phyloP scores from a whole-genome alignment of 1,140 invertebrate genomes.

The Philopotamus ludificatus region DNA sequence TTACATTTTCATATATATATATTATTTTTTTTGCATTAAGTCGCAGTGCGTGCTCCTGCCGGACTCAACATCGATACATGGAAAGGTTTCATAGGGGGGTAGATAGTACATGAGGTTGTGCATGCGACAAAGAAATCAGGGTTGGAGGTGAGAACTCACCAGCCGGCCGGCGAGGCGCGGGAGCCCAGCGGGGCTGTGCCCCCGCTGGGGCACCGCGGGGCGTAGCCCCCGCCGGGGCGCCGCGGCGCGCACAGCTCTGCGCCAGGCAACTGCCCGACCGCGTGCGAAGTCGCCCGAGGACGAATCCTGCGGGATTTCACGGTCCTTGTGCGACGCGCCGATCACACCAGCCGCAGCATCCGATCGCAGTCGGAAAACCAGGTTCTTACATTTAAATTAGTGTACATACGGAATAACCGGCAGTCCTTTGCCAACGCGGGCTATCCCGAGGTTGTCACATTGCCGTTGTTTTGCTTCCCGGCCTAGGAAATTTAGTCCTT shows the following conservation, averaged over 20 bases:
- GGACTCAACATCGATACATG: too few relatives aligned
- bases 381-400: neutral
- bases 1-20: too few relatives aligned
- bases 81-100: too few relatives aligned
- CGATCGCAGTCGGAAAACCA: neutral
- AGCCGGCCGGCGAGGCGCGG: constrained; percentile 15
- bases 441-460: too few relatives aligned
- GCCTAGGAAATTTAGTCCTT: too few relatives aligned
- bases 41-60: too few relatives aligned
- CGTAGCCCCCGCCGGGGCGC: constrained; percentile 18
- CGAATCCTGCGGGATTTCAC: neutral
- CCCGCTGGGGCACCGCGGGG: constrained; percentile 17
- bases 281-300: constrained; percentile 14
- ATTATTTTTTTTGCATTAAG: too few relatives aligned
- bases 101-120: too few relatives aligned
- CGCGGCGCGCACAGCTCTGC: constrained; percentile 26
- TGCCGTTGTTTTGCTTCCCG: too few relatives aligned
- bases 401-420: neutral
- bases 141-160: constrained; percentile 10
- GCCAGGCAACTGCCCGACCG: constrained; percentile 16
- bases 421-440: too few relatives aligned
- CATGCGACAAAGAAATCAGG: neutral
- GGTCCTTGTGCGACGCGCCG: neutral
- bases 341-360: neutral
- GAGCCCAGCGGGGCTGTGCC: constrained; percentile 17